Percentiles rank a stretch among this genome's conserved stretches.
These are phyloP conservation scores for Alitta virens DNA, from an alignment of 2,888 invertebrate genomes.

Conservation along the genomic window DNA sequence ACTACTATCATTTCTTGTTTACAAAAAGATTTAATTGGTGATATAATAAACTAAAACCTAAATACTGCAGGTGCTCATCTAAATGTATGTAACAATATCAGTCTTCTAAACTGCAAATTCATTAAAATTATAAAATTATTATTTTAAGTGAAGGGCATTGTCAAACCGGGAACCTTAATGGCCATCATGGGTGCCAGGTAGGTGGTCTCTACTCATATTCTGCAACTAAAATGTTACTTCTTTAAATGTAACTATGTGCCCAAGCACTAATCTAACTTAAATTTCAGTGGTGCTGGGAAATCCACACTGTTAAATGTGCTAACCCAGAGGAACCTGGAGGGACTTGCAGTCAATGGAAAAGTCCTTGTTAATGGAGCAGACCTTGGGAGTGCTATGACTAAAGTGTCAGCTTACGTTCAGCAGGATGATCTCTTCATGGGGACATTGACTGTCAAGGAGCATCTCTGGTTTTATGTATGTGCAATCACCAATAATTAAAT, in stretches of 20 bases:
- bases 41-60: too few species aligned
- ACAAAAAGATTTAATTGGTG: too few species aligned
- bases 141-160: slow-evolving; percentile 45
- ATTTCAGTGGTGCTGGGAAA: slow-evolving; percentile 79
- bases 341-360: slow-evolving; percentile 46
- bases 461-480: slow-evolving; percentile 82
- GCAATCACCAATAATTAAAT: background rate
- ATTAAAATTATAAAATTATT: too few species aligned
- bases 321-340: slow-evolving; percentile 71
- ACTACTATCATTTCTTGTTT: too few species aligned
- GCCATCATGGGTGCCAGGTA: slow-evolving; percentile 54
- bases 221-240: background rate
- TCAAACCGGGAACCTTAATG: slow-evolving; percentile 43
- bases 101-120: too few species aligned
- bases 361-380: slow-evolving; percentile 67
- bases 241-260: background rate
- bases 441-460: slow-evolving; percentile 83
- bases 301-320: slow-evolving; percentile 88
- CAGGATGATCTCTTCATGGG: slow-evolving; percentile 92
- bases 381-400: slow-evolving; percentile 42
- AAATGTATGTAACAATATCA: too few species aligned
- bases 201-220: slow-evolving; percentile 13
- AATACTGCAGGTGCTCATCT: too few species aligned
- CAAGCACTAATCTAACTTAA: background rate
- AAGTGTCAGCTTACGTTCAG: slow-evolving; percentile 82